A percentile compares a stretch with the other conserved stretches of the same genome.
phyloP scores from a whole-genome alignment of 2,888 invertebrate genomes.

The Geotrupes spiniger region DNA sequence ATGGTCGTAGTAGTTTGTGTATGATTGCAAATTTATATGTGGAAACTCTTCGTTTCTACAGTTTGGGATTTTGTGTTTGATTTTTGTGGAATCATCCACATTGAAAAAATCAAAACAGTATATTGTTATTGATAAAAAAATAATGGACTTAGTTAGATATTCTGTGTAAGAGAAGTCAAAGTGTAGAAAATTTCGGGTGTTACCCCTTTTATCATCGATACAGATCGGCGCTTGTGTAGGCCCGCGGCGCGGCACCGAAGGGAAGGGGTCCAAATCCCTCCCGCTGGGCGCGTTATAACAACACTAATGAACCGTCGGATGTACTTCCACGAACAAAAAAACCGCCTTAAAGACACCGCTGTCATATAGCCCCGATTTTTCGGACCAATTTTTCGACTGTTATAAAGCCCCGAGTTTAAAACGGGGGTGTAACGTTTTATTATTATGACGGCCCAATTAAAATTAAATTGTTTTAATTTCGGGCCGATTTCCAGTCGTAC shows the following conservation, averaged over 20 bases:
- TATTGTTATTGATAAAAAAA: too few species aligned
- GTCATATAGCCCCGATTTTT: slow-evolving; percentile 10
- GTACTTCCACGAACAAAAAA: slow-evolving; percentile 5
- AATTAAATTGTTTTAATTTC: slow-evolving; percentile 24
- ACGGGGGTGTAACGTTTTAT: slow-evolving; percentile 23
- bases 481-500: slow-evolving; percentile 19
- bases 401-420: slow-evolving; percentile 7
- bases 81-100: too few species aligned
- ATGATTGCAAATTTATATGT: too few species aligned
- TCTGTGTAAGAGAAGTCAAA: too few species aligned
- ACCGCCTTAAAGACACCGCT: slow-evolving; percentile 12
- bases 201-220: slow-evolving; percentile 7
- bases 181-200: too few species aligned
- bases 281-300: slow-evolving; percentile 35
- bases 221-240: slow-evolving; percentile 8
- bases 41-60: too few species aligned
- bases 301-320: slow-evolving; percentile 43
- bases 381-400: slow-evolving; percentile 14
- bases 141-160: too few species aligned
- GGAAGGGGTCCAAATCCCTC: slow-evolving; percentile 28
- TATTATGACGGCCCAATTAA: slow-evolving; percentile 32
- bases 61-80: too few species aligned
- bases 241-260: slow-evolving; percentile 22
- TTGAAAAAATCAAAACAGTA: too few species aligned
- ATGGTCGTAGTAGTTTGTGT: too few species aligned